phyloP scores from a whole-genome alignment of 2,113 vertebrate genomes.

The Mesocricetus auratus region DNA sequence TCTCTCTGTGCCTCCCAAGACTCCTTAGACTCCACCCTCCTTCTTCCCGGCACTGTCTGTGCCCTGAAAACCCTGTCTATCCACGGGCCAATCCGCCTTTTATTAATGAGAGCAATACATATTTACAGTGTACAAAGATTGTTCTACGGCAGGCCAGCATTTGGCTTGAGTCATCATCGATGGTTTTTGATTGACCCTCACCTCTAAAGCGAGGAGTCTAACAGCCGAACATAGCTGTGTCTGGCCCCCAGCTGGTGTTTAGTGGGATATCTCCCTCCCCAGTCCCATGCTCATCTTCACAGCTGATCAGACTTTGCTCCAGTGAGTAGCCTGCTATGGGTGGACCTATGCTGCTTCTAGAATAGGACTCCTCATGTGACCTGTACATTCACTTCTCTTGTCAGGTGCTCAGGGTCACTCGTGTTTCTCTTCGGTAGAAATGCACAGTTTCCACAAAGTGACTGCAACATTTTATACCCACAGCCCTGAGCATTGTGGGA shows the following conservation, averaged over 20 bases:
- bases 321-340: not conserved
- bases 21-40: too few species aligned
- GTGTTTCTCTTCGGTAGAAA: not conserved
- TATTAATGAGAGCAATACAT: too few species aligned
- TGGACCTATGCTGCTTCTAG: too few species aligned
- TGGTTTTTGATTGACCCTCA: not conserved
- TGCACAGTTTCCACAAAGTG: not conserved
- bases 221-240: not conserved
- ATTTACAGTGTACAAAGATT: too few species aligned
- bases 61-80: too few species aligned
- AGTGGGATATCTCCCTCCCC: too few species aligned
- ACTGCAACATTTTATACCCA: not conserved
- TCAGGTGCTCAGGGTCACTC: fast-evolving
- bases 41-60: too few species aligned
- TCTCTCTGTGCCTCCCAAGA: too few species aligned
- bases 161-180: not conserved
- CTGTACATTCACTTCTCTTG: not conserved
- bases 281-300: not conserved
- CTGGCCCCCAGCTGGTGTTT: not conserved
- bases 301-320: not conserved
- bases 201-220: not conserved
- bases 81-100: too few species aligned
- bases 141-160: not conserved
- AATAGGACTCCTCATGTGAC: too few species aligned
- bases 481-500: not conserved